Conservation (phyloP, 2,888 invertebrate species). For the Aphidoletes aphidimyza region DNA sequence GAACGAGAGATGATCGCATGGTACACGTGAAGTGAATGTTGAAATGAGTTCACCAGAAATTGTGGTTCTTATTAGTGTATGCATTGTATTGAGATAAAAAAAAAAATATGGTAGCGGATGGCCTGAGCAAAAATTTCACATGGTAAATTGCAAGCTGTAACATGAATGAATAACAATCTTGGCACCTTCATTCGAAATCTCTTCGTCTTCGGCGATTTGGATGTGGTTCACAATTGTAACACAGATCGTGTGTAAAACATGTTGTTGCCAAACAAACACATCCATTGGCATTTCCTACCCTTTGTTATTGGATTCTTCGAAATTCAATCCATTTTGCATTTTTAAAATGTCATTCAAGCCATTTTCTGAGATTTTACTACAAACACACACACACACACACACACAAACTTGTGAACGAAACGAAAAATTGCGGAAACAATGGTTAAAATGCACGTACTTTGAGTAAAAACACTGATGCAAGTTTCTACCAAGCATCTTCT, state of each 20-base stretch:
- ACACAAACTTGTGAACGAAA: background rate
- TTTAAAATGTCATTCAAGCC: background rate
- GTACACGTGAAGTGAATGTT: background rate
- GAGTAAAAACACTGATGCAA: background rate
- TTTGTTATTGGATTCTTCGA: background rate
- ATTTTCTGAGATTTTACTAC: background rate
- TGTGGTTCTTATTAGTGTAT: too few species aligned
- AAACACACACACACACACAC: too few species aligned
- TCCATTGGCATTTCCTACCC: background rate
- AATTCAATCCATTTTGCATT: background rate
- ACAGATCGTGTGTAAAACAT: background rate
- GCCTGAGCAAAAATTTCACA: too few species aligned
- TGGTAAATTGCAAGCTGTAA: too few species aligned
- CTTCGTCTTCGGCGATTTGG: too few species aligned
- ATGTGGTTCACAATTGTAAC: too few species aligned
- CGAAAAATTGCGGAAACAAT: background rate
- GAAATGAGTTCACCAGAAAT: slow-evolving; percentile 1
- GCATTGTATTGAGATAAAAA: too few species aligned
- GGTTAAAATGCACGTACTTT: background rate
- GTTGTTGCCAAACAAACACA: background rate
- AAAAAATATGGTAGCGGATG: too few species aligned
- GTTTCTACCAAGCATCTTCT: background rate
- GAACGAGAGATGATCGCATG: background rate
- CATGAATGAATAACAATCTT: too few species aligned
- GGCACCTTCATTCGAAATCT: too few species aligned